Conservation (phyloP, 2,888 invertebrate species). For the Melanostoma scalare region DNA sequence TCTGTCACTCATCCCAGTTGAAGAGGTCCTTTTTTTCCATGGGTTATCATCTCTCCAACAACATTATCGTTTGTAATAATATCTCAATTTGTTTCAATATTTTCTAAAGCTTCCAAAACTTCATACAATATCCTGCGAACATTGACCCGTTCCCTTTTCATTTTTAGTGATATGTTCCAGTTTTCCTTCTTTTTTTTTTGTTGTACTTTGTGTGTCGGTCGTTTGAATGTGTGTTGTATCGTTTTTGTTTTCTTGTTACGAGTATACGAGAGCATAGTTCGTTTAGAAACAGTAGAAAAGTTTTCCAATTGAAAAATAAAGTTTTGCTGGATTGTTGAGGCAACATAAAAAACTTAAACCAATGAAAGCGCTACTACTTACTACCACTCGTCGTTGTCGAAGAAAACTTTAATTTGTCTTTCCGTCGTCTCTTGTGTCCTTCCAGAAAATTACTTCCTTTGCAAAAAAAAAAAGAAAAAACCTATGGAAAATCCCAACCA, state of each 20-base stretch:
- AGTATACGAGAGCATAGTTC: slow-evolving; percentile 27
- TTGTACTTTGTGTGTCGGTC: not conserved
- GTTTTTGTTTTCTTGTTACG: slow-evolving; percentile 33
- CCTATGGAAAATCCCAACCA: slow-evolving; percentile 17
- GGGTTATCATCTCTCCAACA: not conserved
- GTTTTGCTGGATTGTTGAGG: slow-evolving; percentile 61
- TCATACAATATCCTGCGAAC: slow-evolving; percentile 38
- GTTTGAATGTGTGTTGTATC: slow-evolving; percentile 19
- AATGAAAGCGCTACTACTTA: slow-evolving; percentile 43
- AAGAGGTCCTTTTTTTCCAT: slow-evolving; percentile 1
- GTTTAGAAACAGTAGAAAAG: slow-evolving; percentile 67
- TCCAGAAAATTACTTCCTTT: slow-evolving; percentile 68
- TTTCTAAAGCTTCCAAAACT: not conserved
- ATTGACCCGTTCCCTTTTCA: slow-evolving; percentile 37
- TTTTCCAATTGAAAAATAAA: slow-evolving; percentile 73
- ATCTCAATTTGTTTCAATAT: slow-evolving; percentile 55
- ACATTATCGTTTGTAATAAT: slow-evolving; percentile 50
- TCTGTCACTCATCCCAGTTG: slow-evolving; percentile 14
- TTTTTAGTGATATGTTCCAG: too few relatives aligned
- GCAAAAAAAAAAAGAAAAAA: slow-evolving; percentile 41
- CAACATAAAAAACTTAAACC: slow-evolving; percentile 26
- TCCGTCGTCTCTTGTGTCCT: slow-evolving; percentile 48
- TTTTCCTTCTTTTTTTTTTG: not conserved
- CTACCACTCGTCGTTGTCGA: slow-evolving; percentile 19
- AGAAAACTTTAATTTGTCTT: slow-evolving; percentile 70